Evolutionary conservation across 2,797 vertebrate species (phyloP).

Genomic region (Muraenolepis orangiensis): DNA sequence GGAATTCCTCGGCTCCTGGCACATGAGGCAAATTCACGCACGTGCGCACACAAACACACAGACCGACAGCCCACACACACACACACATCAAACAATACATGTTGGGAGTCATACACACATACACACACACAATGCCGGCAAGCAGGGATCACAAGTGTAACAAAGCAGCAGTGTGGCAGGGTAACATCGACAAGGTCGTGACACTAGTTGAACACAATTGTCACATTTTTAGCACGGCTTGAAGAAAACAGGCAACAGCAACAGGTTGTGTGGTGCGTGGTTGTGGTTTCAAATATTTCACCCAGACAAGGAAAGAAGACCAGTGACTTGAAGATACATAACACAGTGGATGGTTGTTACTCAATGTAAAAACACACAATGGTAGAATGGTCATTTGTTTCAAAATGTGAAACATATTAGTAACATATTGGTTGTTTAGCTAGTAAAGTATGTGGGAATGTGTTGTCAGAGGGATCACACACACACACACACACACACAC

Average conservation of each 20-base stretch:
- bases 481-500: too few relatives aligned
- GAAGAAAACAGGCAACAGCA: constrained; percentile 20
- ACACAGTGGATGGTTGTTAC: neutral
- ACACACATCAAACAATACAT: constrained; percentile 10
- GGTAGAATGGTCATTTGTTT: too few relatives aligned
- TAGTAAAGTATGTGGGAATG: too few relatives aligned
- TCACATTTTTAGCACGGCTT: constrained; percentile 51
- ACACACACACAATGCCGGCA: neutral
- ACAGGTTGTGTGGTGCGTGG: neutral
- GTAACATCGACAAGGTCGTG: constrained; percentile 45
- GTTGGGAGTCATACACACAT: too few relatives aligned
- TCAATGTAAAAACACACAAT: neutral
- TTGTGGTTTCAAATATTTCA: neutral
- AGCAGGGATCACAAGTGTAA: constrained; percentile 33
- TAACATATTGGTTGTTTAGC: too few relatives aligned
- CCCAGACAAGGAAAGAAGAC: neutral
- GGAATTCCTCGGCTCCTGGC: constrained; percentile 63
- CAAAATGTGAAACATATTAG: too few relatives aligned
- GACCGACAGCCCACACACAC: neutral
- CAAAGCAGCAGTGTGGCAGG: constrained; percentile 24
- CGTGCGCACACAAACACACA: constrained; percentile 28
- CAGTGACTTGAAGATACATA: too few relatives aligned
- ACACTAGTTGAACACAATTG: constrained; percentile 54
- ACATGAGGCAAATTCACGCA: constrained; percentile 28
- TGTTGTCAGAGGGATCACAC: too few relatives aligned